These are phyloP conservation scores for Terrapene triunguis DNA, from an alignment of 2,113 vertebrate species.

Conservation along the genomic window DNA sequence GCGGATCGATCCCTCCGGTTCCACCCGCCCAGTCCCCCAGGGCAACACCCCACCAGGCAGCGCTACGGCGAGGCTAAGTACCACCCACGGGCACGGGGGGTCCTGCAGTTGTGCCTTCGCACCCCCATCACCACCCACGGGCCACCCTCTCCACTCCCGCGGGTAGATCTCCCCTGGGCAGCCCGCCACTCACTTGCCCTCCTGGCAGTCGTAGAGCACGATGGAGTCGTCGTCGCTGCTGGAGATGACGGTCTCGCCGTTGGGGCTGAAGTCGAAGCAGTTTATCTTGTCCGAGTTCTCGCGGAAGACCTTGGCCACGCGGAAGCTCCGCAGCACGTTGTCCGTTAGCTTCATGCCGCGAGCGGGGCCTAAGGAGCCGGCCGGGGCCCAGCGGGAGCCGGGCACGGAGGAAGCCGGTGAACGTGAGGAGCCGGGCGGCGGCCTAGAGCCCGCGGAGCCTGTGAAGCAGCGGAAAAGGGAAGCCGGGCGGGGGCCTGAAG, in stretches of 20 bases:
- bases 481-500: not conserved
- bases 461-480: accelerated
- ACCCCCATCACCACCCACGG: not conserved
- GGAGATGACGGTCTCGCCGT: constrained; percentile 97
- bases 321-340: constrained; percentile 98
- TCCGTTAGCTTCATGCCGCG: constrained; percentile 96
- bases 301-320: constrained; percentile 98
- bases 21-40: not conserved
- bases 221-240: constrained; percentile 99
- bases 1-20: not conserved
- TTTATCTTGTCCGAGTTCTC: constrained; percentile 99
- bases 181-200: constrained; percentile 93
- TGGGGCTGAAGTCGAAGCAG: constrained; percentile 98
- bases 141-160: not conserved
- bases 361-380: not conserved
- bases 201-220: constrained; percentile 97
- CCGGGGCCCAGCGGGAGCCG: not conserved
- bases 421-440: not conserved
- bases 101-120: too few species aligned
- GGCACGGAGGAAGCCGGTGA: constrained; percentile 50
- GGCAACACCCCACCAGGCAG: not conserved
- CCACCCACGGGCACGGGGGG: too few species aligned
- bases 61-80: too few species aligned
- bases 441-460: not conserved
- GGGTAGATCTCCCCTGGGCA: not conserved